Base-by-base conservation (phyloP, 2,888 invertebrate species). In the Lottia gigantea region DNA sequence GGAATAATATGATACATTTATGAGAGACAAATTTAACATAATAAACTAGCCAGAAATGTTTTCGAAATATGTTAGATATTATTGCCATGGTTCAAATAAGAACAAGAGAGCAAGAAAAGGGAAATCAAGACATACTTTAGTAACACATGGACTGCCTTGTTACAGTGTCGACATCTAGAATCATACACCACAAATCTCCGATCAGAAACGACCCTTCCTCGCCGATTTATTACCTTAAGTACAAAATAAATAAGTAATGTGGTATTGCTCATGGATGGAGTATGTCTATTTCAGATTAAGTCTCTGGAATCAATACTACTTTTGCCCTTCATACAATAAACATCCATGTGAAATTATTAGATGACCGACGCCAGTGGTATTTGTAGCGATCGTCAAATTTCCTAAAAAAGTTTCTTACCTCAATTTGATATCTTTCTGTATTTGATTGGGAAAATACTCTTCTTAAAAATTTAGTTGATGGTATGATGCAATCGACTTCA, bases 361-460 rank as follows among this genome's bases (percentile, higher is more conserved):
- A 40, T 40, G 40, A 40, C 7, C 7, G 40, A 40, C 31, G 3
- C 1, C 6, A 8, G 7, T 6, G 7, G 40, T 40, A 1, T 11
- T 40, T 11, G 11, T 1, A 11, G 40, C 7, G 40, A 31, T 12
- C 19, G n/a, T n/a, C n/a, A n/a, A n/a, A n/a, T n/a, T 1, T 7
- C 19, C 19, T 15, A 40, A 55, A 66, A 16, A 15, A 1, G 63
- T 45, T 11, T 14, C 67, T 67, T 68, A 77, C 79, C 74, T 71
- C 74, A 23, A 76, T 68, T 4, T 16, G 61, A 62, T 78, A 80
- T 0, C 78, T 6, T 11, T 40, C 40, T 6, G 40, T 40, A 40
- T 40, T 6, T 40, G 40, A 40, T 11, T 40, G 40, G 40, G 55
- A 19, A 55, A 55, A 55, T 55, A 23, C 55, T 11, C 55, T 8